Conservation (phyloP, 2,888 invertebrate species). For the Dicranocentrus wangi region DNA sequence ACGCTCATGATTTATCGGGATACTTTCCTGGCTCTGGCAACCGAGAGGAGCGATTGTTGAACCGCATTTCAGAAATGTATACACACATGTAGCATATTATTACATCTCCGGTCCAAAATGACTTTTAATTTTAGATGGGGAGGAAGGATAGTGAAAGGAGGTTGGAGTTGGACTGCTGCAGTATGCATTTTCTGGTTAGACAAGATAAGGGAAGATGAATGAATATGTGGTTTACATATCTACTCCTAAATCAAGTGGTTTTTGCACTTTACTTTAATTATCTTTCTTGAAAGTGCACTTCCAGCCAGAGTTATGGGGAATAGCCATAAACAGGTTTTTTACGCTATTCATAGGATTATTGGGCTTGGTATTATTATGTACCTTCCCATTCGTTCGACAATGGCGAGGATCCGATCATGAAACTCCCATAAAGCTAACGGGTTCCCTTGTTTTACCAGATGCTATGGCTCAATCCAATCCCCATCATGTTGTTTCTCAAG, state of each 20-base stretch:
- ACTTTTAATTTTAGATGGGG: no score
- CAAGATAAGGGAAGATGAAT: constrained; percentile 14
- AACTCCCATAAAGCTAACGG: constrained; percentile 14
- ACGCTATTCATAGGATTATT: no score
- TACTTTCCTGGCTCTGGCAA: neutral
- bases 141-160: neutral
- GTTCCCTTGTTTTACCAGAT: neutral
- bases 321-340: no score
- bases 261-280: neutral
- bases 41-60: no score
- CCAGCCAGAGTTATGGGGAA: neutral
- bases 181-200: neutral
- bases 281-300: constrained; percentile 9
- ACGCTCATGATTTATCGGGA: constrained; percentile 24
- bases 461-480: constrained; percentile 10
- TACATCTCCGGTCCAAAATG: no score
- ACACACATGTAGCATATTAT: no score
- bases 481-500: constrained; percentile 4
- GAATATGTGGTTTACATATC: neutral
- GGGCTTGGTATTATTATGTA: no score
- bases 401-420: neutral
- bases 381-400: no score
- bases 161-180: no score
- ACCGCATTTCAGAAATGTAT: no score
- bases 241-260: neutral